phyloP scores from a whole-genome alignment of 2,888 invertebrate genomes.

The Idaea dimidiata region DNA sequence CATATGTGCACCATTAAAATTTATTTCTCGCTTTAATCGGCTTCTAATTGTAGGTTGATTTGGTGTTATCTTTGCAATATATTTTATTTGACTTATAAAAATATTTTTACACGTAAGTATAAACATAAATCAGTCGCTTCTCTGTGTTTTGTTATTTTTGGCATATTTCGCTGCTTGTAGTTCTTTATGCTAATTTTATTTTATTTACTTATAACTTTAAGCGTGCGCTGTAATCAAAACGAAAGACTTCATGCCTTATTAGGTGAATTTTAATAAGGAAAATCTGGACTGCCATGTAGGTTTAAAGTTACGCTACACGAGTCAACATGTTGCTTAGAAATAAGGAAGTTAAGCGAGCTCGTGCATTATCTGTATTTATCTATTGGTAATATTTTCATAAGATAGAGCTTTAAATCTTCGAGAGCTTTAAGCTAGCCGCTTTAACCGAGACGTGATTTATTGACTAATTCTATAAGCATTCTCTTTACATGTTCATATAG shows the following conservation, averaged over 20 bases:
- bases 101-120: too few relatives aligned
- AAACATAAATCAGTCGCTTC: too few relatives aligned
- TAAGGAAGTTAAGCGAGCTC: constrained; percentile 21
- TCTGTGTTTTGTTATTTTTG: too few relatives aligned
- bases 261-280: neutral
- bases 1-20: neutral
- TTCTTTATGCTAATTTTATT: too few relatives aligned
- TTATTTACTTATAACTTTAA: too few relatives aligned
- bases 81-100: neutral
- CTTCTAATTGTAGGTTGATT: neutral
- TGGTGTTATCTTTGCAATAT: neutral
- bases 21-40: neutral
- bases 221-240: too few relatives aligned
- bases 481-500: neutral
- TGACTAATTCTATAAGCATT: neutral
- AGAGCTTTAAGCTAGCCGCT: neutral
- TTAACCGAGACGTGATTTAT: neutral
- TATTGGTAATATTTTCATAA: constrained; percentile 16
- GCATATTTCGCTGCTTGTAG: too few relatives aligned
- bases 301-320: neutral
- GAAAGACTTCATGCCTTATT: neutral
- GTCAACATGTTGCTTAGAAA: constrained; percentile 11
- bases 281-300: neutral
- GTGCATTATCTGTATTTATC: constrained; percentile 21
- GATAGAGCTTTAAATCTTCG: constrained; percentile 14